These are phyloP conservation scores for Cottoperca gobio DNA, from an alignment of 2,797 vertebrate species.

Conservation along the genomic window DNA sequence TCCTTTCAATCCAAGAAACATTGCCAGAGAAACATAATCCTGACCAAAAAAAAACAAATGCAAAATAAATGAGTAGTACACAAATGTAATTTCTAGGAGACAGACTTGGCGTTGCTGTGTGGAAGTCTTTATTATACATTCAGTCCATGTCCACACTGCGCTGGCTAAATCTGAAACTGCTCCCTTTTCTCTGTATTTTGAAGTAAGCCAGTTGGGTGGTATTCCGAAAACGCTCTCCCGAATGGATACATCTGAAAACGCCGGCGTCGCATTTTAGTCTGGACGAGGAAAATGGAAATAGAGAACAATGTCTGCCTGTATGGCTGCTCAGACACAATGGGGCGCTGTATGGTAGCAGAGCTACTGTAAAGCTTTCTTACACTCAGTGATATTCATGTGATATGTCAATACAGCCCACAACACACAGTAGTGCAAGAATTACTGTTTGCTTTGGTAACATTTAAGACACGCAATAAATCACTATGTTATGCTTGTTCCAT, in stretches of 20 bases:
- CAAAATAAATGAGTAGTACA: not conserved
- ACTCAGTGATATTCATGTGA: no score
- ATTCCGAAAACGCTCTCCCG: not conserved
- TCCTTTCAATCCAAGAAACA: not conserved
- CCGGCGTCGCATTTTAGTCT: not conserved
- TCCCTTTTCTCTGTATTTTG: not conserved
- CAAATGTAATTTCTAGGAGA: not conserved
- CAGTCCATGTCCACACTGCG: not conserved
- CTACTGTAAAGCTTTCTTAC: no score
- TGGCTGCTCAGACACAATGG: not conserved
- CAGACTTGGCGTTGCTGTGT: not conserved
- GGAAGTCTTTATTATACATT: not conserved
- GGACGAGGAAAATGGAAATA: not conserved
- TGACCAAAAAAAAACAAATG: no score
- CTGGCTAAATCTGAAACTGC: not conserved
- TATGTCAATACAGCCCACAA: not conserved
- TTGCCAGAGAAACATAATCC: not conserved
- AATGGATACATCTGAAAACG: not conserved
- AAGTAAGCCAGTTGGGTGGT: not conserved
- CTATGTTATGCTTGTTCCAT: not conserved
- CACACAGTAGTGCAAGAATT: not conserved
- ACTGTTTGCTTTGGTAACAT: not conserved
- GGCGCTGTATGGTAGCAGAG: not conserved
- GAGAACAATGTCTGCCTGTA: not conserved
- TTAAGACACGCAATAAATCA: not conserved